phyloP scores from a whole-genome alignment of 2,888 invertebrate species.

The Halocaridina rubra region DNA sequence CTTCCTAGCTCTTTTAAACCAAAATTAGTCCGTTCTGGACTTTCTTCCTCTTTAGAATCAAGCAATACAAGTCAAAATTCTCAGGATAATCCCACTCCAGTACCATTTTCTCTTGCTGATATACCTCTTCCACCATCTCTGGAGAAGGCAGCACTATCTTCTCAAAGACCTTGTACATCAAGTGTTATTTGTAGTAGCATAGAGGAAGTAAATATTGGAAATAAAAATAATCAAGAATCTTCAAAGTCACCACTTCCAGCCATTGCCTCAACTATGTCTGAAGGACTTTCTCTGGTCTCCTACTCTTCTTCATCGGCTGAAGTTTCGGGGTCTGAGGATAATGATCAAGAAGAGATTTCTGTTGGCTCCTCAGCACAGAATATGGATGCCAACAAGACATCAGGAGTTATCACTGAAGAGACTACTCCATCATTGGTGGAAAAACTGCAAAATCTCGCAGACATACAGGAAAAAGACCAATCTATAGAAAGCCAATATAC shows the following conservation, averaged over 20 bases:
- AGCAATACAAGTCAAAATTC: background rate
- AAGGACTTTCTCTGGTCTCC: slow-evolving; percentile 43
- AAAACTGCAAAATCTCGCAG: no score
- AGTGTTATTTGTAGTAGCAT: background rate
- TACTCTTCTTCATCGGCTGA: slow-evolving; percentile 45
- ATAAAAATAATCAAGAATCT: background rate
- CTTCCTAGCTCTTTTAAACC: background rate
- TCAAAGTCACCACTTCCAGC: background rate
- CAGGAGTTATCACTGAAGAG: no score
- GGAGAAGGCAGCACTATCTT: background rate
- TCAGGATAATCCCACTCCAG: background rate
- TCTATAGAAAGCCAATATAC: no score
- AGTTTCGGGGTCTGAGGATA: slow-evolving; percentile 26
- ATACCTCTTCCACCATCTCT: background rate
- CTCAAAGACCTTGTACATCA: background rate
- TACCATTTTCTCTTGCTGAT: background rate
- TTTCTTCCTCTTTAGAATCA: no score
- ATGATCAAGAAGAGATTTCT: slow-evolving; percentile 33
- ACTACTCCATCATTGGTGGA: no score
- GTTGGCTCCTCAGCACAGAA: no score
- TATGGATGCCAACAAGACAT: slow-evolving; percentile 4
- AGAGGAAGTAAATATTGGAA: background rate
- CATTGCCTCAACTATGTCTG: background rate
- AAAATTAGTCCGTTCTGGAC: background rate
- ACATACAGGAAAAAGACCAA: no score